Evolutionary conservation across 2,797 vertebrate species (phyloP).

Genomic region (Harpagifer antarcticus): DNA sequence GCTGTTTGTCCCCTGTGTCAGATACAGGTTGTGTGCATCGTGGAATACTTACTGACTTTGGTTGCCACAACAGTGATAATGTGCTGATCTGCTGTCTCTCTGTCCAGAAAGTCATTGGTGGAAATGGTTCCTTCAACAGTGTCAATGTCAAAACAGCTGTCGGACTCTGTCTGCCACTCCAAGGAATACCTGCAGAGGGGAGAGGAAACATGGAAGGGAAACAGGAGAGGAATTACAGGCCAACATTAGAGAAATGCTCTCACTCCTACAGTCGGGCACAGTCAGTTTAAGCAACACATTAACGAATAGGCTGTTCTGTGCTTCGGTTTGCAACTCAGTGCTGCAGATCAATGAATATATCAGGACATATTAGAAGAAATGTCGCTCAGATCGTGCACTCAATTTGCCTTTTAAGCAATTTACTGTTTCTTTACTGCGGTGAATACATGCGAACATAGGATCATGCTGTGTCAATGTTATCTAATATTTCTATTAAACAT

Average conservation of each 20-base stretch:
- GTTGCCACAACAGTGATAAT: conserved; percentile 93
- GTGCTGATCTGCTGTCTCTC: conserved; percentile 89
- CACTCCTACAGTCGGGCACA: not conserved
- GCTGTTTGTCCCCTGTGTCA: not conserved
- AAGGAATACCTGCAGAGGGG: conserved; percentile 88
- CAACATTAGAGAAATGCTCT: not conserved
- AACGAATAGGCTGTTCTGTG: no score
- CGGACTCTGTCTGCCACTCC: conserved; percentile 87
- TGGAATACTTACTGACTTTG: conserved; percentile 95
- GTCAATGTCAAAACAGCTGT: conserved; percentile 92
- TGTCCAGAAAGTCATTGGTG: conserved; percentile 91
- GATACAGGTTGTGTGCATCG: not conserved
- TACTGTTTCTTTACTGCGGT: no score
- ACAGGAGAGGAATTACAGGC: not conserved
- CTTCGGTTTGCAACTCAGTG: no score
- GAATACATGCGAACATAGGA: no score
- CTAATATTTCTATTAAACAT: no score
- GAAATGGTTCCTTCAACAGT: conserved; percentile 91
- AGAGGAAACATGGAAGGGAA: conserved; percentile 6
- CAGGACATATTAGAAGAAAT: no score
- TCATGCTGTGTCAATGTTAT: no score
- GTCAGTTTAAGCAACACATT: not conserved
- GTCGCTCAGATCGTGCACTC: no score
- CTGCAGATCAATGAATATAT: no score
- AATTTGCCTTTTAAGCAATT: no score